Evolutionary conservation across 2,888 invertebrate species (phyloP), one percentile per base, ranked within the genome.

Genomic region (Eledona agricola): DNA sequence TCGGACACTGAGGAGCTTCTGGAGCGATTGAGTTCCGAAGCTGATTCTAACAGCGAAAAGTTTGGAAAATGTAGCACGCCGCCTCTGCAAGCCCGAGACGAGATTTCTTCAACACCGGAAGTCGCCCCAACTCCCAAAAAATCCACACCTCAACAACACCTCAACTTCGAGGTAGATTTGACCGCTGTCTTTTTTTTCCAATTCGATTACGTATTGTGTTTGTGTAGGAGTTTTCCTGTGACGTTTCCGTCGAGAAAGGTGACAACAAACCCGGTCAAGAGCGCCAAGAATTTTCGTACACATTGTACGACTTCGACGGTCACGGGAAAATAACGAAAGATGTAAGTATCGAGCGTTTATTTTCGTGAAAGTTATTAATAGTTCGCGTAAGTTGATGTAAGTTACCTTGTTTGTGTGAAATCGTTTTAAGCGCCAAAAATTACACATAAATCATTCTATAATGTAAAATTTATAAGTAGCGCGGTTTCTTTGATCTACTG

Each of bases 311-410:
- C 77, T 87, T 94, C 67, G 93, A 93, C 72, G 93, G 93, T 25
- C 91, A 92, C 74, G 93, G 93, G 50, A 90, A 92, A 78, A 90
- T 93, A 79, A 93, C 93, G 70, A 93, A 93, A 82, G 93, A 93
- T 80, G 89, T 89, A 79, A 81, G 86, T 81, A 32, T 4, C 32
- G n/a, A 9, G 11, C 6, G 5, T 31, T 13, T 29, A n/a, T 16
- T 42, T 50, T 17, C 6, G 38, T 7, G 22, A 20, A 38, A 40
- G 26, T 40, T 13, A 22, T 32, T 29, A 38, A 38, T 22, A 49
- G 22, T 20, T 42, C 10, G 26, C 10, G 17, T 2, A 25, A 17
- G 11, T 40, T 12, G 4, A 12, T 5, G 25, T 40, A 7, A 42
- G 7, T 16, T 31, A 29, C 42, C 42, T 29, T 42, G 42, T 42